Base-by-base conservation (phyloP, 1,140 invertebrate genomes). In the Bombus affinis region DNA sequence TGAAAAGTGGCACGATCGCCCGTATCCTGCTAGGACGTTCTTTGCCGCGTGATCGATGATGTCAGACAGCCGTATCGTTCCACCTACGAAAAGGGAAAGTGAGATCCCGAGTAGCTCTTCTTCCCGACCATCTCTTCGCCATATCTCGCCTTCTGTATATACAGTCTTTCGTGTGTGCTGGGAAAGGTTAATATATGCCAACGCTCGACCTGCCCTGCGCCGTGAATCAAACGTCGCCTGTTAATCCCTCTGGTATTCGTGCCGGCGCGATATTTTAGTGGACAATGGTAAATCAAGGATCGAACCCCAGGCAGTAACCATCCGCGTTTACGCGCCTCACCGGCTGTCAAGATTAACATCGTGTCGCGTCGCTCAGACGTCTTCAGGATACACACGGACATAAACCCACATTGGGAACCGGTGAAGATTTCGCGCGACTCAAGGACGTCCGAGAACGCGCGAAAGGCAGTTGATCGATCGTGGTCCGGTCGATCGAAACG, bases 61-160 rank as follows among this genome's bases (percentile, higher is more conserved):
- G 85, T 89, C 89, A 87, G 39, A 71, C 74, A 62, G n/a, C 65
- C 2, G 39, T 22, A 68, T 78, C 83, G 88, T 90, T 85, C 86
- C 86, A 88, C 89, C 89, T 86, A 90, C 89, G 89, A 89, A 75
- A 90, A 90, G 88, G 88, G 89, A 90, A 90, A 90, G 89, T 88
- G 79, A 66, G 86, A 87, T 70, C 76, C 88, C n/a, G n/a, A 59
- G 72, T 65, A 78, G 28, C 72, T 86, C 80, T 59, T 86, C 89
- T 89, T 78, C 72, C 32, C 73, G 74, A 66, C 44, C 42, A 32
- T 28, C 18, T 12, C 9, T 12, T 66, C n/a, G 53, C n/a, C 22
- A 66, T 25, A 35, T 10, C 39, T 22, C 32, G 62, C 32, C 4
- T 15, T 6, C n/a, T 47, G 37, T 73, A 32, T 13, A 42, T 3